phyloP scores from a whole-genome alignment of 2,113 vertebrate species.

The Tenrec ecaudatus region DNA sequence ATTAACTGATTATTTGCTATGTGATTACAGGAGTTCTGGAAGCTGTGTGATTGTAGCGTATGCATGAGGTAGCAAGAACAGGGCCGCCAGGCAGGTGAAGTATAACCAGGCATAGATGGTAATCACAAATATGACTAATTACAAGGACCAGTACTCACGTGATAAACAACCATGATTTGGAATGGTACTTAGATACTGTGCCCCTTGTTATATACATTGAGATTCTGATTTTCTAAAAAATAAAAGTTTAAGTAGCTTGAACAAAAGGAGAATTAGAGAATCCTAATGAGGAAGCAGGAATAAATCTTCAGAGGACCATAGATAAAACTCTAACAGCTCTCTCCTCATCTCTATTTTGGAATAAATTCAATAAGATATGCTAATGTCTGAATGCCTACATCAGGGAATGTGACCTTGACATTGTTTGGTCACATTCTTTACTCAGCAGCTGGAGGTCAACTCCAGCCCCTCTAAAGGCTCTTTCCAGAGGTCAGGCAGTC shows the following conservation, averaged over 20 bases:
- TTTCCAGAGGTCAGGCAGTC: not conserved
- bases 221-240: not conserved
- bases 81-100: not conserved
- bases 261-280: not conserved
- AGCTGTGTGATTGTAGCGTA: not conserved
- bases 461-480: not conserved
- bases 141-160: not conserved
- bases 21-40: not conserved
- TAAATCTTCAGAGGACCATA: slow-evolving; percentile 18
- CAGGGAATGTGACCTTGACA: not conserved
- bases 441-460: not conserved
- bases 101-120: not conserved
- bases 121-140: not conserved
- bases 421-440: not conserved
- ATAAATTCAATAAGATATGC: not conserved
- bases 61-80: not conserved
- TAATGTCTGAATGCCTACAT: not conserved
- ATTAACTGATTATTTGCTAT: not conserved
- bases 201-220: not conserved
- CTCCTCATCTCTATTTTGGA: not conserved
- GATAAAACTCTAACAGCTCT: not conserved
- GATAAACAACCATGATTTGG: not conserved
- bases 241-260: slow-evolving; percentile 31
- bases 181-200: not conserved
- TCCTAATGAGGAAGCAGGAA: slow-evolving; percentile 6